Base-by-base conservation (phyloP, 2,888 invertebrate genomes). In the Apantesis nais region DNA sequence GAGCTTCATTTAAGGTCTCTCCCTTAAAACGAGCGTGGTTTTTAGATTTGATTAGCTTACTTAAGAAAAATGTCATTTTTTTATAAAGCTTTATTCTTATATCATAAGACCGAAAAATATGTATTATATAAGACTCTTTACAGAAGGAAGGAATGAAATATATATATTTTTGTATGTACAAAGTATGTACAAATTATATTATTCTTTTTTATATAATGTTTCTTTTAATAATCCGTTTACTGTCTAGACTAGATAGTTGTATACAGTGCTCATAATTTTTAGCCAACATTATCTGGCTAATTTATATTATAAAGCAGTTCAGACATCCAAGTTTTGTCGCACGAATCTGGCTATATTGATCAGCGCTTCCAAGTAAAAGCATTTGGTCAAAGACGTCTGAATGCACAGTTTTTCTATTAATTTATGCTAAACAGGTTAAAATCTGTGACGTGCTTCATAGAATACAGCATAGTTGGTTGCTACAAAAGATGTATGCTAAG, bases 11-110 rank as follows among this genome's bases (percentile, higher is more conserved):
- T 83, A 79, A 79, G 76, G 74, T 73, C 67, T 73, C 65, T 55
- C 22, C 68, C 72, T 75, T 78, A 80, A 83, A 85, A 81, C 77
- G 79, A 77, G 74, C 78, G 71, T 70, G 67, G 65, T 70, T 70
- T 79, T 76, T 68, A 76, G 75, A 83, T 80, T 79, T 82, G 77
- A 83, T 83, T 83, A 83, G 80, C 78, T 77, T 71, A 76, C 70
- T 79, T 75, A 74, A 74, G 70, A 58, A 70, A 66, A 73, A 71
- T 66, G 72, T 65, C 66, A 64, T 74, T 34, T 52, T 65, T n/a
- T 34, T 48, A 61, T 52, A 52, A 58, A 39, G 64, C 14, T 44
- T 31, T n/a, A 44, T 71, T 22, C 7, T 64, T 64, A 39, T 37
- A 31, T 60, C 8, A 25, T 62, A 34, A 41, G 44, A 8, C 48